Evolutionary conservation across 2,888 invertebrate species (phyloP).

Genomic region (Carterocephalus palaemon): DNA sequence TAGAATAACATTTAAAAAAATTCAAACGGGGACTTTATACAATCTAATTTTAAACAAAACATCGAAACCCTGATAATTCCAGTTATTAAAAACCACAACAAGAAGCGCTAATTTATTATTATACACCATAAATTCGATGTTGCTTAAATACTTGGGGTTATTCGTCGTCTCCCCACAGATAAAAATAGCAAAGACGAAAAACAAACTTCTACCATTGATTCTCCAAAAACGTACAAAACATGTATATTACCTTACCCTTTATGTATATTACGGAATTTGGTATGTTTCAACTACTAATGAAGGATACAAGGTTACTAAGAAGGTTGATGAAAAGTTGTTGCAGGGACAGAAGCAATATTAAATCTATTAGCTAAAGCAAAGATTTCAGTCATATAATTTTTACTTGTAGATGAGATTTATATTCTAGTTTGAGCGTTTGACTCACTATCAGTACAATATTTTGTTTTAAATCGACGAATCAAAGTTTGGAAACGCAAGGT

Average conservation of each 20-base stretch:
- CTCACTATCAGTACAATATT: constrained; percentile 53
- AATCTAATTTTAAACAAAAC: constrained; percentile 64
- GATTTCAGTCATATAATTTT: constrained; percentile 32
- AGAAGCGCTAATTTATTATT: constrained; percentile 56
- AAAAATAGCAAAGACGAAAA: constrained; percentile 38
- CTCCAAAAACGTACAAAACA: constrained; percentile 14
- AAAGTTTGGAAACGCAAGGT: constrained; percentile 35
- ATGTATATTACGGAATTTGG: constrained; percentile 1
- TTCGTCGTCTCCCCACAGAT: constrained; percentile 44
- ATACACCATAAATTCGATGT: constrained; percentile 76
- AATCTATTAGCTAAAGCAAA: constrained; percentile 13
- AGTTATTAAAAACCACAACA: constrained; percentile 67
- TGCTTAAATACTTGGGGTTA: constrained; percentile 60
- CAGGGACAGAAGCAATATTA: constrained; percentile 11
- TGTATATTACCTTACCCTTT: constrained; percentile 2
- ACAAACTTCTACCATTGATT: constrained; percentile 11
- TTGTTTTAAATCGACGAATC: constrained; percentile 67
- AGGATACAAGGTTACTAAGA: neutral
- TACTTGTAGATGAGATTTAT: constrained; percentile 51
- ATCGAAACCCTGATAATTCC: constrained; percentile 76
- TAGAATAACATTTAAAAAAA: constrained; percentile 36
- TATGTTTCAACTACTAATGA: constrained; percentile 4
- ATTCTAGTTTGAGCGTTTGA: constrained; percentile 68
- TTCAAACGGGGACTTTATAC: constrained; percentile 46
- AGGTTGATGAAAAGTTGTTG: neutral